phyloP scores from a whole-genome alignment of 2,113 vertebrate genomes.

The Boleophthalmus pectinirostris region DNA sequence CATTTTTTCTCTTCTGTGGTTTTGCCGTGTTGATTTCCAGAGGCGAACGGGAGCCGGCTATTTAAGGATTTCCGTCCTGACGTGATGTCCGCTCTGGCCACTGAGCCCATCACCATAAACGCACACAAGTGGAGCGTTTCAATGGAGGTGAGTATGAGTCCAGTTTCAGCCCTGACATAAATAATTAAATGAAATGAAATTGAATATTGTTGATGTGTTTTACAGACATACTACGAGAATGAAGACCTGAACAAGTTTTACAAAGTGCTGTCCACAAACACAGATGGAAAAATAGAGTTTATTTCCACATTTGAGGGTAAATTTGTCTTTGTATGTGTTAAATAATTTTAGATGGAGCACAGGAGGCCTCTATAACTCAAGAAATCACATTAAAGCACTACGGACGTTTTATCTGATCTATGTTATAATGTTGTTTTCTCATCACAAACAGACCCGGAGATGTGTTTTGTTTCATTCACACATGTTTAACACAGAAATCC shows the following conservation, averaged over 20 bases:
- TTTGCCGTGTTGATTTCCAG: slow-evolving; percentile 73
- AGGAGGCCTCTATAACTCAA: no score
- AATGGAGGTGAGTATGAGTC: slow-evolving; percentile 67
- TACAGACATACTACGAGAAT: slow-evolving; percentile 49
- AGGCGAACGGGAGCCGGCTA: slow-evolving; percentile 72
- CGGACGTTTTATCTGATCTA: no score
- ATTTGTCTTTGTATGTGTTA: background rate
- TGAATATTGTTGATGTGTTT: background rate
- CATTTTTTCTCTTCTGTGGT: background rate
- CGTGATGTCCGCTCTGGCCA: slow-evolving; percentile 73
- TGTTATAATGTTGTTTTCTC: no score
- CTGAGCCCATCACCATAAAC: slow-evolving; percentile 83
- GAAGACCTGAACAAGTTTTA: slow-evolving; percentile 65
- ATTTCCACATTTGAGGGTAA: slow-evolving; percentile 74
- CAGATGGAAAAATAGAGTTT: slow-evolving; percentile 58
- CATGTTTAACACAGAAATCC: no score
- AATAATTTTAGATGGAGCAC: no score
- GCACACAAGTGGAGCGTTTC: slow-evolving; percentile 85
- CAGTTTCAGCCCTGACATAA: no score
- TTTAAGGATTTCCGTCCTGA: slow-evolving; percentile 81
- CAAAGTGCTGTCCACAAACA: slow-evolving; percentile 70
- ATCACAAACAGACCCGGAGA: no score
- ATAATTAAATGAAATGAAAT: no score
- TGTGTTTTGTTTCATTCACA: no score
- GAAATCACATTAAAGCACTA: no score